Base-by-base conservation (phyloP, 2,113 vertebrate species). In the Lota lota region DNA sequence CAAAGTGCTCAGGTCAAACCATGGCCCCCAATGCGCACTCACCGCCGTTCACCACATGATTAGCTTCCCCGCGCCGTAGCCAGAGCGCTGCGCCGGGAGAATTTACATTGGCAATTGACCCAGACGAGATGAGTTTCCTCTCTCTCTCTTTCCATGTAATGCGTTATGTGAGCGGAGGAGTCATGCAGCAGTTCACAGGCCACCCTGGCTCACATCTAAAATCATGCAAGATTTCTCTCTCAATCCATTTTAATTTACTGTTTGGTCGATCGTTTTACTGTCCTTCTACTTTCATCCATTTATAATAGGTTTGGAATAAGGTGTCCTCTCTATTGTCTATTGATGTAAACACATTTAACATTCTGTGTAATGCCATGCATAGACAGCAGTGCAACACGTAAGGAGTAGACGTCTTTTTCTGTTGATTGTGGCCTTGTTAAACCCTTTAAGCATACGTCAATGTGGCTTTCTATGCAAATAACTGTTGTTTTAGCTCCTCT, bases 1-100 rank as follows among this genome's bases (percentile, higher is more conserved):
- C 47, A 67, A 40, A 72, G 73, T 67, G 59, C 54, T 33, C 50
- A 75, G 76, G 79, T 82, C 69, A 81, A 57, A 72, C 47, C 61
- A 56, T 20, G 18, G 20, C 60, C 65, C 63, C 71, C 40, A 8
- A 47, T 53, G 62, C 50, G 69, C 22, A 73, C 64, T 63, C 7
- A 33, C 10, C 19, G 16, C 54, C 63, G 66, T n/a, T 70, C 68
- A 66, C 33, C 18, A 14, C 21, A 12, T 53, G 64, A 69, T 63
- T 62, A 70, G 22, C 51, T 59, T 53, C 59, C 22, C 22, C 24
- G 50, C 1, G 22, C 8, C 12, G 70, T 24, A 10, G 36, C 16
- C 12, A 1, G 17, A 17, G 15, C 40, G 61, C 56, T 20, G 33
- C 54, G 3, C 58, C 11, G 15, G 40, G 7, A 33, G 24, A 56